Percentiles rank a stretch among this genome's conserved stretches.
phyloP scores from a whole-genome alignment of 2,113 vertebrate species.

The Turnix velox region DNA sequence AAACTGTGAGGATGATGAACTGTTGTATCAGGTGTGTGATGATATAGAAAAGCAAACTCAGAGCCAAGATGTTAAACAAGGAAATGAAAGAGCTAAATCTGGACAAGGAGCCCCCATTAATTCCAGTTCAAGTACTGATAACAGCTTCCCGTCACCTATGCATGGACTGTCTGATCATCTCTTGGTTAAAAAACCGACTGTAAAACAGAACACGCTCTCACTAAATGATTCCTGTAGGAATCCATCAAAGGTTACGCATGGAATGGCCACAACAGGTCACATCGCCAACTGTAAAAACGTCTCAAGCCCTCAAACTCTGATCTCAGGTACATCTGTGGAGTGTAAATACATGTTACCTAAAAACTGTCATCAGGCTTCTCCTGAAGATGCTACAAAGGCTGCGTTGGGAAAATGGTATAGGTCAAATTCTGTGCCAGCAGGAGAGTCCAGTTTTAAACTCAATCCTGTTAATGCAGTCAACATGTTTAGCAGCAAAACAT shows the following conservation, averaged over 20 bases:
- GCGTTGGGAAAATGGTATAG: conserved; percentile 19
- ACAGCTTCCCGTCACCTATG: not conserved
- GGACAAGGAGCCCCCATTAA: not conserved
- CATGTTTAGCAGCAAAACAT: not conserved
- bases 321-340: not conserved
- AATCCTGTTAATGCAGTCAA: not conserved
- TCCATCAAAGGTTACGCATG: not conserved
- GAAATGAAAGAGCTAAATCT: conserved; percentile 27
- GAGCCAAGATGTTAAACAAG: conserved; percentile 62
- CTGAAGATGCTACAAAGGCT: not conserved
- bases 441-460: conserved; percentile 18
- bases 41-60: conserved; percentile 82
- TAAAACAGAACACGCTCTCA: not conserved
- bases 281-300: not conserved
- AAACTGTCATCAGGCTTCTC: not conserved
- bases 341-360: not conserved
- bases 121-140: conserved; percentile 8
- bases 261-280: not conserved
- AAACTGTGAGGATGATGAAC: conserved; percentile 79
- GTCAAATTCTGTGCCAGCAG: conserved; percentile 22
- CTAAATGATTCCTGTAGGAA: not conserved
- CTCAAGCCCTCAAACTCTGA: not conserved
- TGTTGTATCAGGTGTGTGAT: conserved; percentile 89
- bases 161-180: not conserved
- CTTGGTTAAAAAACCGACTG: not conserved